Evolutionary conservation across 2,888 invertebrate genomes (phyloP).

Genomic region (Coleophora flavipennella): DNA sequence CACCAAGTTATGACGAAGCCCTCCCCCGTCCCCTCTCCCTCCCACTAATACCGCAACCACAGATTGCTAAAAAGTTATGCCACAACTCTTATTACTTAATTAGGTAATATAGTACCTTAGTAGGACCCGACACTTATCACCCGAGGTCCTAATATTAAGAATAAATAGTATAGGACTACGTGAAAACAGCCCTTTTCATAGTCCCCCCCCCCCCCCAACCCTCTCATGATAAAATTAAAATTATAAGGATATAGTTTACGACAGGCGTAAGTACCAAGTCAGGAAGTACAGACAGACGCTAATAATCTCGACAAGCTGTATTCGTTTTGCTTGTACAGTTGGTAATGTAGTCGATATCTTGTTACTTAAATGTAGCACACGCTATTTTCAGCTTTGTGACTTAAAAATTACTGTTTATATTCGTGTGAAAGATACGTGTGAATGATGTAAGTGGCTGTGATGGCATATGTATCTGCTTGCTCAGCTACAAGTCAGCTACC

Average conservation of each 20-base stretch:
- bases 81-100: too few species aligned
- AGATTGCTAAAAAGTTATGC: too few species aligned
- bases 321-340: constrained; percentile 21
- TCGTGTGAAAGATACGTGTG: constrained; percentile 1
- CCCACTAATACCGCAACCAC: too few species aligned
- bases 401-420: constrained; percentile 1
- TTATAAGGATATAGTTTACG: constrained; percentile 8
- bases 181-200: too few species aligned
- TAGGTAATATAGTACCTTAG: too few species aligned
- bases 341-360: constrained; percentile 14
- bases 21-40: too few species aligned
- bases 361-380: constrained; percentile 13
- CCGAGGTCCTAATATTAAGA: too few species aligned
- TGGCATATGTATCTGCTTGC: constrained; percentile 13
- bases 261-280: constrained; percentile 21
- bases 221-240: too few species aligned
- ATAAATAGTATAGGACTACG: too few species aligned
- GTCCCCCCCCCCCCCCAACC: too few species aligned
- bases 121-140: too few species aligned
- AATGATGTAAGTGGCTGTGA: constrained; percentile 7
- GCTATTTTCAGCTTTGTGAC: constrained; percentile 3
- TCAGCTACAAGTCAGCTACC: constrained; percentile 19
- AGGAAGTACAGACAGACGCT: constrained; percentile 38
- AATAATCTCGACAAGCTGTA: constrained; percentile 29
- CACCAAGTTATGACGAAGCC: too few species aligned